Conservation (phyloP, 2,888 invertebrate species). For the Tenthredo distinguenda region DNA sequence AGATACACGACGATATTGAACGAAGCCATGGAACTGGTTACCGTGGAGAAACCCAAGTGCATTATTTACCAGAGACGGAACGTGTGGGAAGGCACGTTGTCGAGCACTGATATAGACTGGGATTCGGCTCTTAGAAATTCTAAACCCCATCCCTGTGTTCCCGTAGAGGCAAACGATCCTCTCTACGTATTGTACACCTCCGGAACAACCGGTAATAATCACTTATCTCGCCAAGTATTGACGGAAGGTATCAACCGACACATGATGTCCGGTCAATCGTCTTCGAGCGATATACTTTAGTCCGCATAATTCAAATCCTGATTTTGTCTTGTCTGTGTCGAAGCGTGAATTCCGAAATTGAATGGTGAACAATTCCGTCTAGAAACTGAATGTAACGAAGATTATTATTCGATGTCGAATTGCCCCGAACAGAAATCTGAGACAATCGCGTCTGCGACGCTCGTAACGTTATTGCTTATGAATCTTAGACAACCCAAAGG, state of each 20-base stretch:
- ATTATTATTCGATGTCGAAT: not conserved
- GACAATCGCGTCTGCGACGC: not conserved
- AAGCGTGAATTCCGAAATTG: not conserved
- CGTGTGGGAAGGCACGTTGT: constrained; percentile 83
- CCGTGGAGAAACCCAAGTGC: constrained; percentile 88
- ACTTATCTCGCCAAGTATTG: not conserved
- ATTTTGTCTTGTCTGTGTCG: not conserved
- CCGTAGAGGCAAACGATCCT: constrained; percentile 94
- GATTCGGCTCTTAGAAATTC: constrained; percentile 84
- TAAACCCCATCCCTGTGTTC: constrained; percentile 88
- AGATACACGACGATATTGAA: constrained; percentile 90
- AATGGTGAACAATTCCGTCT: not conserved
- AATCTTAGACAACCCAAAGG: constrained; percentile 83
- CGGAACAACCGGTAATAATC: constrained; percentile 85
- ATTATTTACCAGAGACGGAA: constrained; percentile 90
- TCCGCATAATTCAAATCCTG: not conserved
- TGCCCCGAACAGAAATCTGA: not conserved
- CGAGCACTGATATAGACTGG: constrained; percentile 88
- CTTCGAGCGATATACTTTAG: not conserved
- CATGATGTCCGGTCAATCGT: not conserved
- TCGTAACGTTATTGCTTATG: not conserved
- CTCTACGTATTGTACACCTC: constrained; percentile 96
- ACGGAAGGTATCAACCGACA: not conserved
- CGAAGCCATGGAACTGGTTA: constrained; percentile 87
- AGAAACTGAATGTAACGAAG: not conserved